These are phyloP conservation scores for Rattus norvegicus DNA, from an alignment of 2,113 vertebrate species.

Conservation along the genomic window DNA sequence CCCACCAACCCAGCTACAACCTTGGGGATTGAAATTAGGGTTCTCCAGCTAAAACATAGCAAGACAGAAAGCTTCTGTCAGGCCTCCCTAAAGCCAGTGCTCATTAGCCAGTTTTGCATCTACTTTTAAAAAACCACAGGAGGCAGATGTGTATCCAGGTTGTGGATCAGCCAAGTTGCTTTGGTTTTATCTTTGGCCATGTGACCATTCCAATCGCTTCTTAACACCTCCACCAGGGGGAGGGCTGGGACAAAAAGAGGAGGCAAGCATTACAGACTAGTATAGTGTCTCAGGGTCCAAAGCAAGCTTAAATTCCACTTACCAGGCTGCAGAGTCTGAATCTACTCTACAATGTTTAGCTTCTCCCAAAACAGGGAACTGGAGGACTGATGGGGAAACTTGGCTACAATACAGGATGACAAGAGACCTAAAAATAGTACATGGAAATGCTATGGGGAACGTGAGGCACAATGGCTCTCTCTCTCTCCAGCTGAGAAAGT, in stretches of 20 bases:
- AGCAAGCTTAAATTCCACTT: conserved; percentile 50
- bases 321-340: conserved; percentile 44
- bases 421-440: conserved; percentile 2
- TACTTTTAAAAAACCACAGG: conserved; percentile 50
- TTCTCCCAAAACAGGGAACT: conserved; percentile 20
- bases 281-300: conserved; percentile 56
- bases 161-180: conserved; percentile 60
- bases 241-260: conserved; percentile 61
- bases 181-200: conserved; percentile 56
- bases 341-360: conserved; percentile 54
- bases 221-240: conserved; percentile 63
- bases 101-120: conserved; percentile 48
- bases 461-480: conserved; percentile 43
- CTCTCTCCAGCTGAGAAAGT: conserved; percentile 22
- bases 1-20: neutral
- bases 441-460: conserved; percentile 35
- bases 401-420: neutral
- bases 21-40: conserved; percentile 46
- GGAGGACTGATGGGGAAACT: conserved; percentile 11
- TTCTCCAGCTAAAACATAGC: conserved; percentile 12
- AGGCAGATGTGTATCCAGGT: conserved; percentile 64
- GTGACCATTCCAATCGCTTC: conserved; percentile 52
- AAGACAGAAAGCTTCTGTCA: conserved; percentile 52
- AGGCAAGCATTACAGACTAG: neutral
- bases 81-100: conserved; percentile 32